Base-by-base conservation (phyloP, 2,888 invertebrate genomes). In the Oxyteleia sp. region DNA sequence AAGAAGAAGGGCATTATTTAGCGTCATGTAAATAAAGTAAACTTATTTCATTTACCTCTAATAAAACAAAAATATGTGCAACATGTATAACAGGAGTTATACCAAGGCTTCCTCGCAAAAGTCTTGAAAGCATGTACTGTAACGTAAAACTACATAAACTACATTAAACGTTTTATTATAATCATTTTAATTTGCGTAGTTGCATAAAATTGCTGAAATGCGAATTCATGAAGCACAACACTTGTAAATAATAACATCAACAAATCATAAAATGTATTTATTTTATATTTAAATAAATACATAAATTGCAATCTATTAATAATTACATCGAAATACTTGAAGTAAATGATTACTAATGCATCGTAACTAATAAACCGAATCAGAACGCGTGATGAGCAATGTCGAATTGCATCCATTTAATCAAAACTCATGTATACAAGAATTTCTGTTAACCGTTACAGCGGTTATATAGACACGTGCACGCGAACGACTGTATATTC, bases 1-100 rank as follows among this genome's bases (percentile, higher is more conserved):
- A 97, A 55, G 97, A 98, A 91, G 97, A 98, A 93, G 97, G 98
- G 90, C 96, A 96, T 94, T 98, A 98, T 93, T 95, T 98, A 89
- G 97, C 98, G 55, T 96, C 96, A 91, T 96, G 97, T 97, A 95
- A 96, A 96, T 95, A 69, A 32, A 32, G 32, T 10, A 32, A 32
- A 32, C 5, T 32, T 32, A 32, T 32, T 32, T 32, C 8, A 32
- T 32, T 32, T 32, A 32, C 8, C 32, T 32, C 8, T 32, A 8
- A 8, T 32, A 1, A 32, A 32, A 32, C 32, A 8, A 1, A 32
- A 32, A 32, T 32, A 10, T 32, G 8, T 32, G 10, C 8, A 8
- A 7, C 10, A 32, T 32, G 8, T 32, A 32, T 32, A 32, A 10
- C 26, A 26, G 26, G 26, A 26, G 26, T 26, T 26, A 26, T 26